phyloP scores from a whole-genome alignment of 2,113 vertebrate species.

The Gnathonemus longibarbis region DNA sequence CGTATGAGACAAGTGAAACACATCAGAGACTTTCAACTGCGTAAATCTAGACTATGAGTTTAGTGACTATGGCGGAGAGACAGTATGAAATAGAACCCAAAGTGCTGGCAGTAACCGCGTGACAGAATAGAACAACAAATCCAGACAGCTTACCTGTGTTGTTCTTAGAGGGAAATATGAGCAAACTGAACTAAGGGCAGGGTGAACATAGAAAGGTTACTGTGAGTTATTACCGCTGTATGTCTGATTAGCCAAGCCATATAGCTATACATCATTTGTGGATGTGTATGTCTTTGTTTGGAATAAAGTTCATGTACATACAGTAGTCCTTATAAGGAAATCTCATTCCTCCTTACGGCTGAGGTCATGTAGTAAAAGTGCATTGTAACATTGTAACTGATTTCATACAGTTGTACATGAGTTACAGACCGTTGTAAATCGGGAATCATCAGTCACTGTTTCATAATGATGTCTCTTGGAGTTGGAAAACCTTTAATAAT shows the following conservation, averaged over 20 bases:
- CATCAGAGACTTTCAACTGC: background rate
- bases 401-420: slow-evolving; percentile 35
- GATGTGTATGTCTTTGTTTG: background rate
- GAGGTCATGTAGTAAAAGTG: slow-evolving; percentile 23
- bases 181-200: background rate
- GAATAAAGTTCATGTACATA: background rate
- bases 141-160: background rate
- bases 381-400: slow-evolving; percentile 32
- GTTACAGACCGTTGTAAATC: slow-evolving; percentile 38
- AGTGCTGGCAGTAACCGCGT: background rate
- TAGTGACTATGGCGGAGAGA: background rate
- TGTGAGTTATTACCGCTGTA: background rate
- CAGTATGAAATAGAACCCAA: background rate
- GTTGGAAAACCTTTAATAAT: background rate
- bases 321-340: background rate
- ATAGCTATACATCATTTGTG: background rate
- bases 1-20: background rate
- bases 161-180: background rate
- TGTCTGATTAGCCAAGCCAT: background rate
- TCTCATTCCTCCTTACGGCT: background rate
- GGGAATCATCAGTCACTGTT: slow-evolving; percentile 38
- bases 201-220: background rate
- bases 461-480: slow-evolving; percentile 35
- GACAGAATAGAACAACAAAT: background rate
- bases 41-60: background rate